Base-by-base conservation (phyloP, 2,797 vertebrate genomes). In the Cuniculus paca region DNA sequence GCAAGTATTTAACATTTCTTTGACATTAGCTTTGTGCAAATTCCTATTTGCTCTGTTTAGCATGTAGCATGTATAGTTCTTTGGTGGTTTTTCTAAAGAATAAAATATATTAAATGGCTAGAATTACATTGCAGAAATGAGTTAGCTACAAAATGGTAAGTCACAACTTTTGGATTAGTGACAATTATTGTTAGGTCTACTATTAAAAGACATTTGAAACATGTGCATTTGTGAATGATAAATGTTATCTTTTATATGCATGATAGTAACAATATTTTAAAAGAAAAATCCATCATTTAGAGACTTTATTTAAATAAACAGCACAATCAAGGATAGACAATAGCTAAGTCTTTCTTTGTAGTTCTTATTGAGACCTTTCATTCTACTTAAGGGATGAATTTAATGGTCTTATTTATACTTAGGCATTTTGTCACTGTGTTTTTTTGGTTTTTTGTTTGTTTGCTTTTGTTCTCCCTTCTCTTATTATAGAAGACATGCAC, bases 1-100 rank as follows among this genome's bases (percentile, higher is more conserved):
- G 54, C 19, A 75, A 13, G 22, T 89, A 93, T 95, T 94, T 96
- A 88, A 72, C 34, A 93, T 90, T 88, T 31, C 36, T 34, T 80
- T 88, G 42, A 84, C 17, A 34, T 91, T 60, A 91, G 19, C 14
- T 91, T 82, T 95, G 74, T 87, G 31, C 2, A 60, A 39, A 48
- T 89, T 94, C 50, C 7, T 39, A 1, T 94, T 91, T 89, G 13
- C 8, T 82, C 1, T 58, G 1, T 88, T 92, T 86, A 31, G n/a
- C 56, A 88, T n/a, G 42, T 82, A 94, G 60, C 78, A 48, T 87
- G 1, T 81, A 48, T 14, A 83, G 48, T 75, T 34, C 4, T 63
- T 93, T 22, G 52, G 68, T 24, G 19, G 19, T 4, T 70, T 70
- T 39, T 70, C 63, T 86, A 84, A 90, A 84, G 52, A 72, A 74